Percentiles rank a stretch among this genome's conserved stretches.
phyloP scores from a whole-genome alignment of 2,888 invertebrate species.

The Dichetophora obliterata region DNA sequence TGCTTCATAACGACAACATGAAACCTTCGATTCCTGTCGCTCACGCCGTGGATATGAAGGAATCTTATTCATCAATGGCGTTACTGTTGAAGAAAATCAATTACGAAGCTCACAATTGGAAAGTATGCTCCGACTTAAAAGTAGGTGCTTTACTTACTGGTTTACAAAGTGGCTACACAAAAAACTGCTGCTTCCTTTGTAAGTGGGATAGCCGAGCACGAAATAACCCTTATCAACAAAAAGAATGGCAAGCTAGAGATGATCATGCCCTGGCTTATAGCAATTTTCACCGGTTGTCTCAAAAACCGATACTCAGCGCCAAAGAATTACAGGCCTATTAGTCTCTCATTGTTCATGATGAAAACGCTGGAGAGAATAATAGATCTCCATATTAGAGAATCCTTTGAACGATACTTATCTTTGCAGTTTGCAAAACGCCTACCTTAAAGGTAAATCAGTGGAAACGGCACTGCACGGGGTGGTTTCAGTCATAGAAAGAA shows the following conservation, averaged over 20 bases:
- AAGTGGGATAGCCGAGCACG: conserved; percentile 28
- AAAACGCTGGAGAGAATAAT: no score
- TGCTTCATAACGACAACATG: conserved; percentile 7
- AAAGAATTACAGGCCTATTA: no score
- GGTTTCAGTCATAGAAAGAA: no score
- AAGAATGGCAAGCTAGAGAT: conserved; percentile 20
- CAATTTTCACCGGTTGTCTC: no score
- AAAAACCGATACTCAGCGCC: no score
- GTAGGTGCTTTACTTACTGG: conserved; percentile 18
- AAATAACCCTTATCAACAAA: background rate
- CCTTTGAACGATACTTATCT: no score
- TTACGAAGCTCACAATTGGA: background rate
- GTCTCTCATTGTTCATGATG: no score
- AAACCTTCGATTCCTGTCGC: background rate
- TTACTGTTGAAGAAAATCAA: background rate
- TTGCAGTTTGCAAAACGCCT: no score
- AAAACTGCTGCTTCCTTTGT: conserved; percentile 30
- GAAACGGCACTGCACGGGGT: no score
- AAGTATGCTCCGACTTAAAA: background rate
- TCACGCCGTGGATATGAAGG: background rate
- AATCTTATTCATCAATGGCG: background rate
- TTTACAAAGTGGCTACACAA: conserved; percentile 30
- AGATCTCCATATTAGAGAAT: no score
- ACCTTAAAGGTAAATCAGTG: no score
- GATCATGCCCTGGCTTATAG: no score